phyloP scores from a whole-genome alignment of 1,140 invertebrate species.

The Alviniconcha marisindica region DNA sequence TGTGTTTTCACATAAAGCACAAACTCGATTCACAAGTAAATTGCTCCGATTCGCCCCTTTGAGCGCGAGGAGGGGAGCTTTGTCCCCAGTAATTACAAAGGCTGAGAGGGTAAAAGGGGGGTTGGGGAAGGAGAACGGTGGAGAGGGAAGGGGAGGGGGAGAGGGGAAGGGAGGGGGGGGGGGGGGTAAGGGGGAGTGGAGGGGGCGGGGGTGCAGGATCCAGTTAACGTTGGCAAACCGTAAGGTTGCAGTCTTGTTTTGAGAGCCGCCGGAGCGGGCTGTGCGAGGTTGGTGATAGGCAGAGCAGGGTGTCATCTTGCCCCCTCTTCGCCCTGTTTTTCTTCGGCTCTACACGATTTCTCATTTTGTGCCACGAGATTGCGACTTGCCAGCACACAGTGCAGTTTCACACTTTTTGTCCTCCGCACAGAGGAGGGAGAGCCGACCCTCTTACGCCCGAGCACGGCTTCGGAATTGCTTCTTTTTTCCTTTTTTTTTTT shows the following conservation, averaged over 20 bases:
- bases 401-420: background rate
- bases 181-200: background rate
- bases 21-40: slow-evolving; percentile 56
- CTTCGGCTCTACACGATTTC: background rate
- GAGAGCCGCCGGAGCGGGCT: background rate
- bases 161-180: background rate
- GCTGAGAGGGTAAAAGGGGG: background rate
- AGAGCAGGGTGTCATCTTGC: slow-evolving; percentile 11
- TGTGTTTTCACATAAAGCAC: slow-evolving; percentile 58
- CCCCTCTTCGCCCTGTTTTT: background rate
- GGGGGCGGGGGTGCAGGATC: background rate
- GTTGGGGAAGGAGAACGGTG: background rate
- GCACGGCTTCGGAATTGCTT: slow-evolving; percentile 22
- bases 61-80: slow-evolving; percentile 39
- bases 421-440: background rate
- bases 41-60: slow-evolving; percentile 49
- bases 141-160: background rate
- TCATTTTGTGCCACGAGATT: background rate
- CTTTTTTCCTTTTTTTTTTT: background rate
- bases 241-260: slow-evolving; percentile 10
- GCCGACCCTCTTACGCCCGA: background rate
- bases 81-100: slow-evolving; percentile 49
- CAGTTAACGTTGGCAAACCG: slow-evolving; percentile 24
- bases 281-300: background rate
- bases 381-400: background rate